Evolutionary conservation across 53 echinoderm and acorn worm genomes (phyloP).

Genomic region (Luidia sarsii): DNA sequence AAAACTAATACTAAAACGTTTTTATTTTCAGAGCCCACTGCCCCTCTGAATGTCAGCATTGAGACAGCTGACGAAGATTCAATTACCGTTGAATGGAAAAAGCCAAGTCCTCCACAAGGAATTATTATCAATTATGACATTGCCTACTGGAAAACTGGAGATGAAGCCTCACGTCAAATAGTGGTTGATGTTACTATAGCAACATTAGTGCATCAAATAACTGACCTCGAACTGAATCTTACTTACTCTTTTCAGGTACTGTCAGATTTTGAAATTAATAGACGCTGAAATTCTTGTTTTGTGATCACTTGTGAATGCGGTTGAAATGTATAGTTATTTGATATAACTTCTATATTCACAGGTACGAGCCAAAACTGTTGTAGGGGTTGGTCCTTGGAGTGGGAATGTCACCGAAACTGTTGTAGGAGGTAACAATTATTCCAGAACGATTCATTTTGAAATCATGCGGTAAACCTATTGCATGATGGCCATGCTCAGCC

Average conservation of each 20-base stretch:
- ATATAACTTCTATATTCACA: not conserved
- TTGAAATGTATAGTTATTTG: not conserved
- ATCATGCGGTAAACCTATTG: too few relatives aligned
- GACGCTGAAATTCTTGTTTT: not conserved
- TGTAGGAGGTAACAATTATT: slow-evolving; percentile 3
- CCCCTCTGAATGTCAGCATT: not conserved
- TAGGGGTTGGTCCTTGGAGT: slow-evolving; percentile 27
- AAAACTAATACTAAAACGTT: not conserved
- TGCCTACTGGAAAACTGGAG: not conserved
- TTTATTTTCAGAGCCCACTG: not conserved
- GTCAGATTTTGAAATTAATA: not conserved
- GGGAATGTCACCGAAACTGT: not conserved
- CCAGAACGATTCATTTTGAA: too few relatives aligned
- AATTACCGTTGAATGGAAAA: not conserved
- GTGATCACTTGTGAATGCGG: not conserved
- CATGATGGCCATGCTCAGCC: too few relatives aligned
- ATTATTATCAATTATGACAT: not conserved
- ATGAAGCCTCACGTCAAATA: too few relatives aligned
- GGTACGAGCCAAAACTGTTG: slow-evolving; percentile 34
- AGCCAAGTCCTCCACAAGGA: not conserved
- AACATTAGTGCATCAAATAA: too few relatives aligned
- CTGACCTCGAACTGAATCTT: not conserved
- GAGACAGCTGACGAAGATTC: not conserved
- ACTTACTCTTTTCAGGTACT: not conserved
- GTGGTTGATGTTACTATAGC: too few relatives aligned